Base-by-base conservation (phyloP, 2,113 vertebrate genomes). In the Podarcis raffonei region DNA sequence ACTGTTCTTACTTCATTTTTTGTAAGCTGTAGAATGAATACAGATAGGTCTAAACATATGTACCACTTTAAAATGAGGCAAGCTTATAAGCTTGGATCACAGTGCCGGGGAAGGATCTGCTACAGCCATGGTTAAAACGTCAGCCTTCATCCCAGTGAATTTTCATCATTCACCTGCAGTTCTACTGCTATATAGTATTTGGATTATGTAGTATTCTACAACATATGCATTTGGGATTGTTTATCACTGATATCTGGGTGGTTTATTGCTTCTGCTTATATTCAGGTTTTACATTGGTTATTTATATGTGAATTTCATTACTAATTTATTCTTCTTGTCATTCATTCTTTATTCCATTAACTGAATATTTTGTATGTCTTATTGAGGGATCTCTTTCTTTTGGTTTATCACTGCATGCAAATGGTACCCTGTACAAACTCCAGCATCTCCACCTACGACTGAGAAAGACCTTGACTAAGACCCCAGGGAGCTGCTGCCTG, bases 391-490 rank as follows among this genome's bases (percentile, higher is more conserved):
- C 66, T 74, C 89, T 25, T 74, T 81, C 90, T 77, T 57, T 82
- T 77, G 81, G 91, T 94, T 86, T 89, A 87, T 92, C 91, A 93
- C 74, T 77, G 22, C 6, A 42, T 42, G 23, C 22, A 23, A 39
- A 42, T 42, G 37, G 2, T 78, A 25, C 23, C 12, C 12, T 13
- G 42, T 78, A 59, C n/a, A 59, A 32, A 32, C n/a, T 6, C 15
- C 59, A 30, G 30, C 30, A 81, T 32, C 30, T 32, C 79, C 74
- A 76, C 35, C 20, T 23, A 39, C 7, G 4, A 32, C 30, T 32
- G 79, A 18, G 20, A 62, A 81, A 81, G 20, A 32, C 2, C 30
- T 16, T 32, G 18, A n/a, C n/a, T 11, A 12, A 57, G 59, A 62
- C 7, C n/a, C 6, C 78, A n/a, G 13, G 30, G 30, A 18, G 42